Evolutionary conservation across 2,797 vertebrate species (phyloP).

Genomic region (Urocyon cinereoargenteus): DNA sequence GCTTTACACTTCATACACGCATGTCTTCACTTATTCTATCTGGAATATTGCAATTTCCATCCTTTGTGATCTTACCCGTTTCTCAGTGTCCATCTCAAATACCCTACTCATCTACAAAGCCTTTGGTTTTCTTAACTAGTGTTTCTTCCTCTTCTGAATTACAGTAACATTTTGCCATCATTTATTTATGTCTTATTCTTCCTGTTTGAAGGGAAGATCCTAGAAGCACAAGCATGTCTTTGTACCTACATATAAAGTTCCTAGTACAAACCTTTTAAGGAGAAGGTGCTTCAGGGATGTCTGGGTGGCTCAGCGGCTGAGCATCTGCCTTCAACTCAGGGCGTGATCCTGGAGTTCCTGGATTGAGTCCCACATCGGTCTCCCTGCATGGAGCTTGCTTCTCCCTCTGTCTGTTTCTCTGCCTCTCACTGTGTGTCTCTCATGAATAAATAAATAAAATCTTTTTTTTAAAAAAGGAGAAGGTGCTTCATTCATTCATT

Average conservation of each 20-base stretch:
- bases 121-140: not conserved
- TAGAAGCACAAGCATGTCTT: not conserved
- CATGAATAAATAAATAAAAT: too few species aligned
- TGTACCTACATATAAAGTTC: not conserved
- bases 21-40: not conserved
- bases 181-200: not conserved
- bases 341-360: too few species aligned
- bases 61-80: not conserved
- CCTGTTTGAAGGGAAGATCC: conserved; percentile 21
- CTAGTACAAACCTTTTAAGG: not conserved
- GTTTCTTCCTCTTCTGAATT: not conserved
- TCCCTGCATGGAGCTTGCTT: too few species aligned
- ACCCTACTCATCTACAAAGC: not conserved
- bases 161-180: not conserved
- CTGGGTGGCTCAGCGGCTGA: too few species aligned
- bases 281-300: not conserved
- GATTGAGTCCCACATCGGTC: too few species aligned
- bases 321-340: too few species aligned
- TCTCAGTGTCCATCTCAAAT: not conserved
- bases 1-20: not conserved
- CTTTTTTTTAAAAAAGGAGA: not conserved
- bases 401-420: too few species aligned
- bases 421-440: too few species aligned
- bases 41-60: not conserved
- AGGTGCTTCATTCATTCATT: not conserved